Base-by-base conservation (phyloP, 2,113 vertebrate genomes). In the Rafetus swinhoei region DNA sequence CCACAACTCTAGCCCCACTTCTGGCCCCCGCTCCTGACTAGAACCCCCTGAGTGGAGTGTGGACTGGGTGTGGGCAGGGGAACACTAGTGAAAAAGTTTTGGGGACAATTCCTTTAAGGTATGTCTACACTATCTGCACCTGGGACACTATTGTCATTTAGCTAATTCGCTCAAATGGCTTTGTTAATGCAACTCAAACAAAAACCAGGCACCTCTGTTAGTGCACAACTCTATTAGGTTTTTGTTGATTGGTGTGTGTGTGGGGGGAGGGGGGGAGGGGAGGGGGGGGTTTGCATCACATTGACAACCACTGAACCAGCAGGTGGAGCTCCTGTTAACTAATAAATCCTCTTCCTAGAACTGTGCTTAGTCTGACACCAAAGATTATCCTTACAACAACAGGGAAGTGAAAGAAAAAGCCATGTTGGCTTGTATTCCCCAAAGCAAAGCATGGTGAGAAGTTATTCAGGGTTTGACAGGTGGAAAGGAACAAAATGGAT, bases 311-410 rank as follows among this genome's bases (percentile, higher is more conserved):
- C 21, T 50, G 59, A 77, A 32, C 86, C 91, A 85, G 86, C 60
- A 88, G 86, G 81, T 80, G 91, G 91, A 53, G 86, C 77, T 88
- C 76, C 79, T 32, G 82, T 24, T 74, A 85, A 65, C 32, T 88
- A 53, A 84, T 57, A 60, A 27, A 54, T 19, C 13, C 50, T 80
- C 32, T 18, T 54, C 77, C 79, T n/a, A 35, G 32, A 72, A 72
- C n/a, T 13, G 22, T 50, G 45, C 32, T 16, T 81, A 21, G 79
- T 14, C 12, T 82, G 32, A 59, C 72, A 57, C 74, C 27, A 52
- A 27, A 59, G 25, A 77, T 19, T 18, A 50, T 25, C 65, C 18
- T n/a, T 50, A 82, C 21, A 39, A 27, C 60, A 65, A 53, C 21
- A 72, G 54, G n/a, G 50, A 35, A 59, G 16, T 62, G 29, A 80